Conservation (phyloP, 2,797 vertebrate genomes). For the Pygocentrus nattereri region DNA sequence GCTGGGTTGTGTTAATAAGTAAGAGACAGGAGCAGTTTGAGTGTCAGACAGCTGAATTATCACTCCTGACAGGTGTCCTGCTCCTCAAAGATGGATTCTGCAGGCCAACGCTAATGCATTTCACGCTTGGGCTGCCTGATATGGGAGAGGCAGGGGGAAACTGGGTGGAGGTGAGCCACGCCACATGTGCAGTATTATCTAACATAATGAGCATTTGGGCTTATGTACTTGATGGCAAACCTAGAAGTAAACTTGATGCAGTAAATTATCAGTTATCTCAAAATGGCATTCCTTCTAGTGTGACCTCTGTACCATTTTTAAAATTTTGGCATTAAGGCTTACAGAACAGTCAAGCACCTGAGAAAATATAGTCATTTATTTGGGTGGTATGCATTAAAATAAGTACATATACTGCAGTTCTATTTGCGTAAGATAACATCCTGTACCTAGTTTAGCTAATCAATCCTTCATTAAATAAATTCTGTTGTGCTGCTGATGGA, state of each 20-base stretch:
- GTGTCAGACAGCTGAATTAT: slow-evolving; percentile 37
- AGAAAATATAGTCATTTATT: too few species aligned
- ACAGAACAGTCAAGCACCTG: too few species aligned
- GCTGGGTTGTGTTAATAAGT: slow-evolving; percentile 30
- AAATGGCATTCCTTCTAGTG: not conserved
- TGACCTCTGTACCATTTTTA: not conserved
- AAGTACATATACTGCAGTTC: too few species aligned
- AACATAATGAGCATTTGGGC: slow-evolving; percentile 5
- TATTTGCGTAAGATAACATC: too few species aligned
- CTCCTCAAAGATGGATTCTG: slow-evolving; percentile 29
- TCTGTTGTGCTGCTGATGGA: too few species aligned
- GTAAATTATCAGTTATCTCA: not conserved
- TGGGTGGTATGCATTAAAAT: too few species aligned
- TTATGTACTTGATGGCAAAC: not conserved
- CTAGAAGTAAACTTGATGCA: not conserved
- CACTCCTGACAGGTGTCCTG: slow-evolving; percentile 38
- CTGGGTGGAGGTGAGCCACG: not conserved
- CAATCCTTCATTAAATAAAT: too few species aligned
- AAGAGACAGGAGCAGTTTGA: slow-evolving; percentile 28
- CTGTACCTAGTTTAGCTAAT: too few species aligned
- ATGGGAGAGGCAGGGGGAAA: slow-evolving; percentile 7
- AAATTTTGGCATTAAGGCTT: too few species aligned
- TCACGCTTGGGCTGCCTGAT: slow-evolving; percentile 24
- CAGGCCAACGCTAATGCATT: slow-evolving; percentile 24
- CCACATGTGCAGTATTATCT: slow-evolving; percentile 2